These are phyloP conservation scores for Busseola fusca DNA, from an alignment of 2,888 invertebrate genomes.

Conservation along the genomic window DNA sequence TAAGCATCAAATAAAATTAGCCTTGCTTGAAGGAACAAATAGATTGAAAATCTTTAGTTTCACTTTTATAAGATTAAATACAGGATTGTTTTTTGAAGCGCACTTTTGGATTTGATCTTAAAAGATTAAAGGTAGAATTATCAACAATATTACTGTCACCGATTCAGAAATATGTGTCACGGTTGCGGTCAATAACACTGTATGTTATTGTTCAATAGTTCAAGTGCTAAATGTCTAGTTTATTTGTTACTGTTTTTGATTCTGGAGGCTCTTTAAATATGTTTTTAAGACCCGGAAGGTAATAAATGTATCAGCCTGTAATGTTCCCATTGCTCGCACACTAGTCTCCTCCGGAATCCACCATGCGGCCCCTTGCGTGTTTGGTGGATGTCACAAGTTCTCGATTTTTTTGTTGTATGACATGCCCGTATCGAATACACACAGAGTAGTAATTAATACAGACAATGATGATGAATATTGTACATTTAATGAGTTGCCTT, in stretches of 20 bases:
- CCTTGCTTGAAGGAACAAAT: slow-evolving; percentile 35
- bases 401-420: not conserved
- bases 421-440: not conserved
- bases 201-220: slow-evolving; percentile 16
- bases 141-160: slow-evolving; percentile 8
- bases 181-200: slow-evolving; percentile 19
- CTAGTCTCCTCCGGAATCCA: not conserved
- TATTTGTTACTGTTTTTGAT: not conserved
- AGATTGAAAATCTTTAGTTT: slow-evolving; percentile 28
- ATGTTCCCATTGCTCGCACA: not conserved
- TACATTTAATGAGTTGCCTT: slow-evolving; percentile 13
- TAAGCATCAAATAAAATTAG: slow-evolving; percentile 46
- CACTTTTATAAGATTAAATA: slow-evolving; percentile 12
- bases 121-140: not conserved
- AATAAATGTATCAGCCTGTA: not conserved
- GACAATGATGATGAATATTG: not conserved
- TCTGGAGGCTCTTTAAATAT: not conserved
- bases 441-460: not conserved
- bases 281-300: not conserved
- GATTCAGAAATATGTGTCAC: slow-evolving; percentile 26
- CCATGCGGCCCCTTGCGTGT: not conserved
- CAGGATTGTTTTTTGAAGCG: not conserved
- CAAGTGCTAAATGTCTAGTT: slow-evolving; percentile 4
- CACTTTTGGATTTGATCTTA: not conserved
- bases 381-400: not conserved